Evolutionary conservation across 2,113 vertebrate genomes (phyloP).

Genomic region (Piprites chloris): DNA sequence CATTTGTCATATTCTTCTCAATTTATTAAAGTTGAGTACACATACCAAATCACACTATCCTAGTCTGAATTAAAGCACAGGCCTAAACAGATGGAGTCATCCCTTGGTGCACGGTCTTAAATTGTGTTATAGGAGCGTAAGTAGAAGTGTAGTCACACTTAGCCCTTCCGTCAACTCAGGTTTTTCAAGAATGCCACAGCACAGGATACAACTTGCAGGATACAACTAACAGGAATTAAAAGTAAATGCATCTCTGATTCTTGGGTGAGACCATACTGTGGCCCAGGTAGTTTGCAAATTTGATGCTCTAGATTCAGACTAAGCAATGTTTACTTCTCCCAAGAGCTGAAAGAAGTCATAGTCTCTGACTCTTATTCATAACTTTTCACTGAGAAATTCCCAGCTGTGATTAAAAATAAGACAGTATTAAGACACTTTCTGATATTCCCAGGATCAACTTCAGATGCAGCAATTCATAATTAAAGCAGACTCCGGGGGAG

Average conservation of each 20-base stretch:
- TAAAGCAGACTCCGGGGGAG: neutral
- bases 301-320: neutral
- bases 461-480: slow-evolving; percentile 3
- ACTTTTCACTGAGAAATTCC: slow-evolving; percentile 32
- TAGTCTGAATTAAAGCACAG: neutral
- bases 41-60: neutral
- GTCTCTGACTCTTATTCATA: slow-evolving; percentile 13
- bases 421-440: slow-evolving; percentile 11
- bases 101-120: neutral
- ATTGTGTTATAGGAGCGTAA: neutral
- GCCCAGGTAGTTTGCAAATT: neutral
- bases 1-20: slow-evolving; percentile 45
- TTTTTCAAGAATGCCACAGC: neutral
- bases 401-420: slow-evolving; percentile 48
- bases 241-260: neutral
- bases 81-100: neutral
- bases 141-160: neutral
- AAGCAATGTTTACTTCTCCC: slow-evolving; percentile 15
- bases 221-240: neutral
- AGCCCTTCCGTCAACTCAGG: neutral
- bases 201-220: neutral
- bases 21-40: slow-evolving; percentile 22
- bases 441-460: slow-evolving; percentile 33
- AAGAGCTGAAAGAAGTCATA: slow-evolving; percentile 37
- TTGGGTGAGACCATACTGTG: neutral